Evolutionary conservation across 2,113 vertebrate genomes (phyloP).

Genomic region (Epinephelus lanceolatus): DNA sequence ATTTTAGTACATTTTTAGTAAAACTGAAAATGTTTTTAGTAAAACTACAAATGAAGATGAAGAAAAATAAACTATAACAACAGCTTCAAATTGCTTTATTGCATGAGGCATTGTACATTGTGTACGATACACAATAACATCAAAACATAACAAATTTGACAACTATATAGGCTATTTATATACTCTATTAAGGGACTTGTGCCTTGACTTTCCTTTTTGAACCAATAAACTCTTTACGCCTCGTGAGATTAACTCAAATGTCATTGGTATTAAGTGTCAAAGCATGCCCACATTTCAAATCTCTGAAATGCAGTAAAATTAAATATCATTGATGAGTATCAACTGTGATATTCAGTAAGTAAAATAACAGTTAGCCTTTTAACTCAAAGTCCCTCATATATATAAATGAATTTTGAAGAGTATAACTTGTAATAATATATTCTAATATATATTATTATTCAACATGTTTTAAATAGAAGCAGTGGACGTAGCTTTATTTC

Average conservation of each 20-base stretch:
- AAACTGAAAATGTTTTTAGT: neutral
- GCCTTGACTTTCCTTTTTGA: constrained; percentile 32
- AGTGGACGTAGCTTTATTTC: constrained; percentile 9
- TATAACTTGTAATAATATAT: neutral
- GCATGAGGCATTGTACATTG: neutral
- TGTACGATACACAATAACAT: neutral
- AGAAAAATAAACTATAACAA: neutral
- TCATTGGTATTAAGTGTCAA: constrained; percentile 50
- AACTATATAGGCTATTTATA: neutral
- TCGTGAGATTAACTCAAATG: constrained; percentile 53
- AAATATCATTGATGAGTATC: neutral
- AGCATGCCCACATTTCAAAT: constrained; percentile 34
- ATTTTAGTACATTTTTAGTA: neutral
- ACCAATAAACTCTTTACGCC: constrained; percentile 19
- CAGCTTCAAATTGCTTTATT: neutral
- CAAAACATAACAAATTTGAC: neutral
- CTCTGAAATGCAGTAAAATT: constrained; percentile 31
- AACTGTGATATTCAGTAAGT: neutral
- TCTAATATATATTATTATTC: neutral
- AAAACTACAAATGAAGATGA: neutral
- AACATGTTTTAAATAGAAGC: constrained; percentile 27
- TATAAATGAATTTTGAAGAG: neutral
- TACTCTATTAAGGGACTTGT: constrained; percentile 7
- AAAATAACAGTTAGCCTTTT: neutral
- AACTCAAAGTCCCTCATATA: neutral